Evolutionary conservation across 23 tunicate genomes (phyloP), one percentile per base, ranked within the genome.

Genomic region (Pegea sp.): DNA sequence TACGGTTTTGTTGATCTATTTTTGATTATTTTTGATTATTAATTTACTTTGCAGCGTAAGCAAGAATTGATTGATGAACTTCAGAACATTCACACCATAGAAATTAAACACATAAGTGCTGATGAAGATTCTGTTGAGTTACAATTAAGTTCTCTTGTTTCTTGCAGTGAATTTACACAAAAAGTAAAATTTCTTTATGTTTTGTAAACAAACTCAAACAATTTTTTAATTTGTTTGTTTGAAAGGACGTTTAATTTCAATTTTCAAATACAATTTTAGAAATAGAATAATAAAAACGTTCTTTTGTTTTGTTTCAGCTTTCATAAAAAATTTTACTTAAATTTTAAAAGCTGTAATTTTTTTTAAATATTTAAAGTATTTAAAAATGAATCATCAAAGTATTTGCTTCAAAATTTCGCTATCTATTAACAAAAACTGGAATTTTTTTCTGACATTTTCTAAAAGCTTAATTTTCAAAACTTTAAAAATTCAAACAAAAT

Each of bases 141-240:
- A 76, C 95, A 84, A 53, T 64, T 84, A 34, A 84, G 76, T 51
- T 84, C 95, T 21, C 70, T 84, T 28, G 67, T 74, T n/a, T 73
- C 86, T 8, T 84, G 95, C 71, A 65, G 71, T 28, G 95, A 84
- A 43, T 84, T 84, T 52, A 69, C 95, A 28, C 55, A 67, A 48
- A 84, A 84, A 72, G 95, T 81, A 33, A 48, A 38, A 3, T 6
- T 38, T 38, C 16, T 16, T 8, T 38, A 38, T 38, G 11, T 38
- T 11, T 38, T 38, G 16, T 38, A 38, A 11, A 38, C 16, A n/a
- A n/a, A n/a, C n/a, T n/a, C n/a, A n/a, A n/a, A n/a, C n/a, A n/a
- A n/a, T n/a, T n/a, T n/a, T n/a, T n/a, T n/a, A n/a, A n/a, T 8
- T 8, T 16, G 11, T 38, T 16, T 16, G 16, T 16, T 8, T 11